Evolutionary conservation across 2,888 invertebrate species (phyloP).

Genomic region (Phengaris alcon): DNA sequence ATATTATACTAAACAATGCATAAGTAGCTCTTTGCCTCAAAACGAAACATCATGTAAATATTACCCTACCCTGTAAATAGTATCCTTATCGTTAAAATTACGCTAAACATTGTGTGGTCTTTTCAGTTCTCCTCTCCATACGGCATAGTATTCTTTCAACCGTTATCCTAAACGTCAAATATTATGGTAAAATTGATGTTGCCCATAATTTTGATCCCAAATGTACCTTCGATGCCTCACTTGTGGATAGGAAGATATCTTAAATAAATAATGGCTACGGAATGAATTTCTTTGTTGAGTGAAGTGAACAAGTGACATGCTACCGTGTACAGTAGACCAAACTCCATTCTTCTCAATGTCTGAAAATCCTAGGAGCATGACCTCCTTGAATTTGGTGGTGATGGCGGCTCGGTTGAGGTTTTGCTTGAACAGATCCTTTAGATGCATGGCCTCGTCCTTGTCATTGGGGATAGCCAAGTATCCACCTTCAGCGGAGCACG

Average conservation of each 20-base stretch:
- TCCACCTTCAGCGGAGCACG: constrained; percentile 19
- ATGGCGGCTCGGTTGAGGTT: not conserved
- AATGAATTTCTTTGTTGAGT: too few relatives aligned
- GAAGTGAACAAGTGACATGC: not conserved
- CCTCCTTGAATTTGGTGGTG: constrained; percentile 2
- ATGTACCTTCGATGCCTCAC: too few relatives aligned
- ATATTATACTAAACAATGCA: too few relatives aligned
- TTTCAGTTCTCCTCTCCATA: not conserved
- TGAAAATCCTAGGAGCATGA: constrained; percentile 12
- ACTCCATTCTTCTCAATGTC: constrained; percentile 3
- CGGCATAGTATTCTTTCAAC: not conserved
- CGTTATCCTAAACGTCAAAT: not conserved
- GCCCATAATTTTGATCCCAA: too few relatives aligned
- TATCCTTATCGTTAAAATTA: not conserved
- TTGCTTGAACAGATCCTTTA: not conserved
- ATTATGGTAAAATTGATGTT: too few relatives aligned
- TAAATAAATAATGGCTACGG: too few relatives aligned
- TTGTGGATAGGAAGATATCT: too few relatives aligned
- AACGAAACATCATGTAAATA: too few relatives aligned
- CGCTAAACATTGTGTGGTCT: not conserved
- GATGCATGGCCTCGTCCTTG: constrained; percentile 4
- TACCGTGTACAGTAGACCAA: constrained; percentile 25
- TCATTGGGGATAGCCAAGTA: constrained; percentile 10
- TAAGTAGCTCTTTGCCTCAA: too few relatives aligned
- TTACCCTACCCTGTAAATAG: too few relatives aligned